Evolutionary conservation across 1,140 invertebrate genomes (phyloP).

Genomic region (Hyles euphorbiae): DNA sequence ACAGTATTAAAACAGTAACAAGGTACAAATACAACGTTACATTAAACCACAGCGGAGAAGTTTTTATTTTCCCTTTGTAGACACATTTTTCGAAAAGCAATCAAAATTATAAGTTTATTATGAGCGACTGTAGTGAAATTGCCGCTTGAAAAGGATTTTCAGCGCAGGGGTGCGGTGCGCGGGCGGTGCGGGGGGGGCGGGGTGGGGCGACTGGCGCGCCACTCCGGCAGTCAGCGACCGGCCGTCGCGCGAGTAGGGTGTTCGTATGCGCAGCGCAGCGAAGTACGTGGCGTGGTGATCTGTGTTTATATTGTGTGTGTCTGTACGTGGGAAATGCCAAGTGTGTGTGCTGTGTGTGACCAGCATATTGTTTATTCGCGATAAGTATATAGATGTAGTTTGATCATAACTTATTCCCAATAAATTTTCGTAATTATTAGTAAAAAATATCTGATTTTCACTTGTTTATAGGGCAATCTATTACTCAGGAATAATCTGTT

Average conservation of each 20-base stretch:
- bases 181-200: conserved; percentile 8
- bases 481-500: too few relatives aligned
- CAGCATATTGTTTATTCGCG: too few relatives aligned
- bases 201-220: conserved; percentile 9
- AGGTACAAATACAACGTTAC: too few relatives aligned
- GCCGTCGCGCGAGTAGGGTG: conserved; percentile 7
- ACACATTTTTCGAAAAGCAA: too few relatives aligned
- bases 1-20: too few relatives aligned
- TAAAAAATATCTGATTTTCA: too few relatives aligned
- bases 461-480: too few relatives aligned
- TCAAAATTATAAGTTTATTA: conserved; percentile 24
- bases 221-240: conserved; percentile 22
- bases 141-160: conserved; percentile 26
- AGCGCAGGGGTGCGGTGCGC: conserved; percentile 2
- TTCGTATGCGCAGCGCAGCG: neutral
- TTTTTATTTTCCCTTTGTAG: too few relatives aligned
- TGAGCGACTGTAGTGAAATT: conserved; percentile 15
- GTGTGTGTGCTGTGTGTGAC: conserved; percentile 25
- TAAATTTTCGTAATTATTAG: too few relatives aligned
- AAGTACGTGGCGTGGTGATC: neutral
- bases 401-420: too few relatives aligned
- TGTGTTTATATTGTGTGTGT: neutral
- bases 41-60: too few relatives aligned
- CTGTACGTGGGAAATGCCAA: conserved; percentile 3
- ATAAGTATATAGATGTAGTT: too few relatives aligned